Percentiles rank a stretch among this genome's conserved stretches.
These are phyloP conservation scores for Struthio camelus DNA, from an alignment of 2,113 vertebrate genomes.

Conservation along the genomic window DNA sequence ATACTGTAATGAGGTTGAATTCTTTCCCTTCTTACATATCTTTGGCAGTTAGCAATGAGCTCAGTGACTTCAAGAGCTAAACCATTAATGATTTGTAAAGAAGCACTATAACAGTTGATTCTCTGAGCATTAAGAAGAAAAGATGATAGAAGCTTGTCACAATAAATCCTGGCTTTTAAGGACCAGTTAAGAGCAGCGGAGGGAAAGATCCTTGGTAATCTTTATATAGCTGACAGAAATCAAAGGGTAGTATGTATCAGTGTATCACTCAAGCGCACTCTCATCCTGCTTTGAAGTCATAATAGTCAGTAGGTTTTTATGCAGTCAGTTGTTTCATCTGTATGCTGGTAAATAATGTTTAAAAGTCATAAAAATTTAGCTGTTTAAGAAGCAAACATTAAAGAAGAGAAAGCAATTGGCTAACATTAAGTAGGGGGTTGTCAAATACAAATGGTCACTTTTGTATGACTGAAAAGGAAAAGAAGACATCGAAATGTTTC, in stretches of 20 bases:
- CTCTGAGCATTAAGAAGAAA: background rate
- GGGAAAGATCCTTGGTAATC: conserved; percentile 3
- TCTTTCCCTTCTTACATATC: background rate
- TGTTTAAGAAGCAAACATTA: background rate
- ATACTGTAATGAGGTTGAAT: background rate
- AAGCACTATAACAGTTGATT: background rate
- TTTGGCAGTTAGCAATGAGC: background rate
- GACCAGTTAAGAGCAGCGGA: background rate
- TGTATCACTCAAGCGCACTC: background rate
- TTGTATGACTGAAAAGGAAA: background rate
- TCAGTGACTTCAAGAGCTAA: background rate
- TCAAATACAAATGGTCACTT: background rate
- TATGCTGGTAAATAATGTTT: background rate
- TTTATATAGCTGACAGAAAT: background rate
- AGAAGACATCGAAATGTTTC: background rate
- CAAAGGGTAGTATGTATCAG: background rate
- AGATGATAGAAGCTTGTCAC: background rate
- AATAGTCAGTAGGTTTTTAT: background rate
- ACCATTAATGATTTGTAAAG: background rate
- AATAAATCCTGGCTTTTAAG: conserved; percentile 4
- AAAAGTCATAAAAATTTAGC: background rate
- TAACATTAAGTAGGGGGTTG: background rate
- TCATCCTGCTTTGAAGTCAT: background rate
- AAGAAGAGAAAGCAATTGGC: background rate
- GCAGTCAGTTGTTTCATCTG: background rate